Percentiles rank a stretch among this genome's conserved stretches.
Evolutionary conservation across 2,888 invertebrate species (phyloP).

Genomic region (Melanostoma scalare): DNA sequence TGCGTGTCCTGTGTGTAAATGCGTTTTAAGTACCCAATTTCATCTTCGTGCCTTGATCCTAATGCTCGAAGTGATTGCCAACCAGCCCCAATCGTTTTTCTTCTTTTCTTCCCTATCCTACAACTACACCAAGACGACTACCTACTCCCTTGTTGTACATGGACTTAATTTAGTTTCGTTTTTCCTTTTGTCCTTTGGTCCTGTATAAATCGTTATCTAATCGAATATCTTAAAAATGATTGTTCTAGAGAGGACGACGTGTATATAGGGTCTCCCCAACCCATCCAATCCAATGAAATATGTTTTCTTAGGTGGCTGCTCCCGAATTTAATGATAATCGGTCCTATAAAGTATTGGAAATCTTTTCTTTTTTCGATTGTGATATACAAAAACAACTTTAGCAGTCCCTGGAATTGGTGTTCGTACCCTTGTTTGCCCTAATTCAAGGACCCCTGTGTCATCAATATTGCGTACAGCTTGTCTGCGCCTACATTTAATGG

Average conservation of each 20-base stretch:
- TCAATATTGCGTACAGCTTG: slow-evolving; percentile 40
- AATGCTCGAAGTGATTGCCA: slow-evolving; percentile 66
- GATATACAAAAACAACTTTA: slow-evolving; percentile 4
- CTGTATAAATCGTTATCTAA: slow-evolving; percentile 65
- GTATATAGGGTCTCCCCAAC: slow-evolving; percentile 2
- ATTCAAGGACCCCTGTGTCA: slow-evolving; percentile 40
- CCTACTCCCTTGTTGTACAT: no score
- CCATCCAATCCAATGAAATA: slow-evolving; percentile 57
- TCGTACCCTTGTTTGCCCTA: not conserved
- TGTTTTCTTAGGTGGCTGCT: slow-evolving; percentile 38
- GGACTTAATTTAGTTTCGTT: slow-evolving; percentile 36
- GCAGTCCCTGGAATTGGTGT: slow-evolving; percentile 8
- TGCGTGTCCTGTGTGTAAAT: slow-evolving; percentile 75
- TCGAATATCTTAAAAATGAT: slow-evolving; percentile 70
- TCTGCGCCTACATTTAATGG: slow-evolving; percentile 66
- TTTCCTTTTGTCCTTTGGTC: slow-evolving; percentile 40
- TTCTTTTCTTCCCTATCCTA: not conserved
- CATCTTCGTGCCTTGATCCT: slow-evolving; percentile 71
- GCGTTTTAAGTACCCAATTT: slow-evolving; percentile 75
- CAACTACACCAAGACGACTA: no score
- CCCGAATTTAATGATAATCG: slow-evolving; percentile 71
- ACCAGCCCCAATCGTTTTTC: slow-evolving; percentile 26
- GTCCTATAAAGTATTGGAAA: slow-evolving; percentile 64
- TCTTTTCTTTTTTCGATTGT: slow-evolving; percentile 7
- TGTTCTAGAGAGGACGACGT: slow-evolving; percentile 25